Evolutionary conservation across 2,797 vertebrate species (phyloP), one percentile per base, ranked within the genome.

Genomic region (Sciurus vulgaris): DNA sequence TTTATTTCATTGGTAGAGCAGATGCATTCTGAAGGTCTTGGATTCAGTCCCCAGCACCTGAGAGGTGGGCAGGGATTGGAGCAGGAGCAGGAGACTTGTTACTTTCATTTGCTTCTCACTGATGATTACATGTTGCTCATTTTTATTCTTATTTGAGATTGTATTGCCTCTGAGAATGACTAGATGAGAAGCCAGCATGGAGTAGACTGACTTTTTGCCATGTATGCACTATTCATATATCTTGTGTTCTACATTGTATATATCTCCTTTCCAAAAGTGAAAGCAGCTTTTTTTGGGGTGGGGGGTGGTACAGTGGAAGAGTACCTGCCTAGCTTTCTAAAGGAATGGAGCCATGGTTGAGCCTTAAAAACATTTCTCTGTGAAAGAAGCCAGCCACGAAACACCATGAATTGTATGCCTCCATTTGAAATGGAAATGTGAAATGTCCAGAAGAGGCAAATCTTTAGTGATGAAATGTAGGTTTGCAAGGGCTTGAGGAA

Each of bases 71-170:
- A 76, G 33, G 49, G 20, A 49, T 17, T 49, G 33, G 12, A 76
- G 33, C 18, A 47, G 14, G 15, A 33, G 44, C 35, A 70, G 13
- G 35, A 84, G 63, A 91, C 33, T 6, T 28, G 13, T 22, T 22
- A 18, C 30, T 69, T 61, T 89, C 7, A n/a, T 0, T 61, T 33
- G 35, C 8, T 76, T 28, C 41, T 90, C 49, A 38, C 15, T 74
- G 41, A 69, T 76, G 54, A n/a, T 22, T 56, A 56, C 54, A 22
- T 56, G 20, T 30, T 82, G 44, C 20, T 5, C 18, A 14, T 78
- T 81, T 81, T 86, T 81, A 63, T 81, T 89, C 90, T 82, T 56
- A 18, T 22, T 76, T 82, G 81, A 86, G 44, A 65, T 91, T 77
- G 26, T 74, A 54, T 41, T 78, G 20, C 56, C 49, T 69, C 49